These are phyloP conservation scores for Ophion ventricosus DNA, from an alignment of 2,888 invertebrate genomes.

Conservation along the genomic window DNA sequence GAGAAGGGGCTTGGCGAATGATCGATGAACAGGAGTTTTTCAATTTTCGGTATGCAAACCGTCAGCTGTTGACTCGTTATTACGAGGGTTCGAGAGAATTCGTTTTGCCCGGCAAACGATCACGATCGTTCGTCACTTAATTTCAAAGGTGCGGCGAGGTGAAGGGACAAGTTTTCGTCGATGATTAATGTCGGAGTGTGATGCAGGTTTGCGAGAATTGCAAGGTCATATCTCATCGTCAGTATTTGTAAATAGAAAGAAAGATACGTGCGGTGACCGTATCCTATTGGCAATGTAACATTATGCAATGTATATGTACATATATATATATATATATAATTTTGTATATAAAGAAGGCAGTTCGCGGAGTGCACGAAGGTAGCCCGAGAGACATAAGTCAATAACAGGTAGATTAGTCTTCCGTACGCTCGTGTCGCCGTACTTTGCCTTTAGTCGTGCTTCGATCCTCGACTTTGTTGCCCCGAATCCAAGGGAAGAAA, in stretches of 20 bases:
- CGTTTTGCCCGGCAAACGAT: too few species aligned
- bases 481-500: conserved; percentile 36
- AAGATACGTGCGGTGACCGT: conserved; percentile 34
- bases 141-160: background rate
- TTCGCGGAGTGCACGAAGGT: conserved; percentile 42
- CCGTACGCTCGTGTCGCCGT: conserved; percentile 59
- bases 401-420: conserved; percentile 78
- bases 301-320: conserved; percentile 25
- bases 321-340: conserved; percentile 18
- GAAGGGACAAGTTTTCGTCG: conserved; percentile 18
- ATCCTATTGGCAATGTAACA: conserved; percentile 53
- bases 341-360: conserved; percentile 49
- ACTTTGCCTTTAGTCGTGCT: conserved; percentile 70
- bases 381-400: conserved; percentile 72
- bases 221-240: conserved; percentile 58
- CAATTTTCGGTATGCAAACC: too few species aligned
- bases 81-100: too few species aligned
- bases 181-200: conserved; percentile 38
- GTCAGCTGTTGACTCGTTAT: too few species aligned
- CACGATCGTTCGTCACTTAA: background rate
- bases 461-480: conserved; percentile 70
- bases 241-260: conserved; percentile 23
- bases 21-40: too few species aligned
- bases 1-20: too few species aligned
- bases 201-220: conserved; percentile 22